phyloP scores from a whole-genome alignment of 2,113 vertebrate species.

The Sebastes fasciatus region DNA sequence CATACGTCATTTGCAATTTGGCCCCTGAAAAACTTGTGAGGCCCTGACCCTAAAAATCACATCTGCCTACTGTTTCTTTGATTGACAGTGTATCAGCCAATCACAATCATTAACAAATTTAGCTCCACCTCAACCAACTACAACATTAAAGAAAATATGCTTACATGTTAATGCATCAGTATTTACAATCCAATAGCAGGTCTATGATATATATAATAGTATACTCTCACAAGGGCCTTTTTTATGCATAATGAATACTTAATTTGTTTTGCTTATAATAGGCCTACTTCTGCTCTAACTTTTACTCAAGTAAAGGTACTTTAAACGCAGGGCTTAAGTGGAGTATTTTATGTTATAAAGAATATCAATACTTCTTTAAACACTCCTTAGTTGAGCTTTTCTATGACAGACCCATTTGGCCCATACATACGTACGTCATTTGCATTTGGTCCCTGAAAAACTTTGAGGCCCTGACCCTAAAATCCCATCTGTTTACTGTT shows the following conservation, averaged over 20 bases:
- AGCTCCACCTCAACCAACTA: not conserved
- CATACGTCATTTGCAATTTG: too few species aligned
- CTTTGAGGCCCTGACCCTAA: not conserved
- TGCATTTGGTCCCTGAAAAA: not conserved
- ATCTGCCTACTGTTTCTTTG: not conserved
- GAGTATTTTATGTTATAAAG: not conserved
- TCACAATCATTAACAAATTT: not conserved
- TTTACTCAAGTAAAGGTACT: too few species aligned
- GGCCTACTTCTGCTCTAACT: too few species aligned
- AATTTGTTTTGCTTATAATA: too few species aligned
- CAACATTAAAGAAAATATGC: too few species aligned
- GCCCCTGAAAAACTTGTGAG: not conserved
- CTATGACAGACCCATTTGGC: not conserved
- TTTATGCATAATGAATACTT: too few species aligned
- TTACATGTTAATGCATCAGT: too few species aligned
- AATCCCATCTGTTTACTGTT: not conserved
- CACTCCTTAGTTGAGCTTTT: not conserved
- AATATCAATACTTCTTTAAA: not conserved
- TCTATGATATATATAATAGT: too few species aligned
- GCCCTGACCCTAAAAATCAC: not conserved
- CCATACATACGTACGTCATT: too few species aligned
- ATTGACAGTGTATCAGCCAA: constrained; percentile 37
- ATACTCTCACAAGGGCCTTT: too few species aligned
- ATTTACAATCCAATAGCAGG: too few species aligned
- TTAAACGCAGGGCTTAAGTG: not conserved